Percentiles rank a stretch among this genome's conserved stretches.
These are phyloP conservation scores for Cossypha heuglini DNA, from an alignment of 2,797 vertebrate genomes.

Conservation along the genomic window DNA sequence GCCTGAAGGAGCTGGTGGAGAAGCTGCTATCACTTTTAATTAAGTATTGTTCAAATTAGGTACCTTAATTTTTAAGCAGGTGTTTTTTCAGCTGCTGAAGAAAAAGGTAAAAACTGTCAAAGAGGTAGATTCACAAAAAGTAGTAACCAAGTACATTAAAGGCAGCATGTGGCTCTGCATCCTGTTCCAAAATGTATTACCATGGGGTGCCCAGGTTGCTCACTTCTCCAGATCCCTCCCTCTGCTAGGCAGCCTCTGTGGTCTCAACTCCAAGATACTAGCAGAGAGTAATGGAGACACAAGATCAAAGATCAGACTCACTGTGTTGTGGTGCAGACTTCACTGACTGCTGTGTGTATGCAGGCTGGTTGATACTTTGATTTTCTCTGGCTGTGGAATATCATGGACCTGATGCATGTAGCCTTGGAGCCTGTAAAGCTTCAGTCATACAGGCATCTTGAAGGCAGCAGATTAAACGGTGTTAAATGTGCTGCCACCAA, in stretches of 20 bases:
- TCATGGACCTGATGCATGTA: rapidly evolving
- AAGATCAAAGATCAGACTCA: background rate
- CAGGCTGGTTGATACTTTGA: background rate
- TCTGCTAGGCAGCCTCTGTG: background rate
- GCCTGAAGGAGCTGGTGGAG: background rate
- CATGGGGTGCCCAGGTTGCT: rapidly evolving
- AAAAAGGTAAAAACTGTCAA: background rate
- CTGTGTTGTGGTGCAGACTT: background rate
- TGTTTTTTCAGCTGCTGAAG: background rate
- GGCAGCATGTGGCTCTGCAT: background rate
- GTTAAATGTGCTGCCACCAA: background rate
- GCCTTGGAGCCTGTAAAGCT: background rate
- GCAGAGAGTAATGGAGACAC: background rate
- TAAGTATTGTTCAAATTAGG: background rate
- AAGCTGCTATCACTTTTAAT: background rate
- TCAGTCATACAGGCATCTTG: background rate
- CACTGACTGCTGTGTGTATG: background rate
- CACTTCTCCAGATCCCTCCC: background rate
- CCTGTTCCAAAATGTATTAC: background rate
- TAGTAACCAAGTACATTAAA: background rate
- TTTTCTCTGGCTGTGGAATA: background rate
- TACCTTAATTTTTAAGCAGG: background rate
- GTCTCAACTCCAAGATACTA: background rate
- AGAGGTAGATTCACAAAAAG: background rate
- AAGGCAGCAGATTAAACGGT: background rate